Evolutionary conservation across 1,140 invertebrate genomes (phyloP), one percentile per base, ranked within the genome.

Genomic region (Heterodera carotae): DNA sequence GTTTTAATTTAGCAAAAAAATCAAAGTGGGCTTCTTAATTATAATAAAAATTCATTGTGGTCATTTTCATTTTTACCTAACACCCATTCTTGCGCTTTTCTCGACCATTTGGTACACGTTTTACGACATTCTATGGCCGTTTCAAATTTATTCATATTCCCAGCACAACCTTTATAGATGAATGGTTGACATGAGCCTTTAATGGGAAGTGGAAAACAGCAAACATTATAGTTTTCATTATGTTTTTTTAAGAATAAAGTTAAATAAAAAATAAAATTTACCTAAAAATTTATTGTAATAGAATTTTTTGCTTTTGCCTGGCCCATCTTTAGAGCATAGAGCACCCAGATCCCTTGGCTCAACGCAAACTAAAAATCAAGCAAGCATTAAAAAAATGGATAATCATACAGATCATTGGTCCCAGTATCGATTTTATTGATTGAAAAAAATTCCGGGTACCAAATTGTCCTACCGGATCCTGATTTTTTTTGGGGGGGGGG

Each of bases 101-200:
- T n/a, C 15, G 27, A 43, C 33, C 34, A 60, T 33, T 69, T 53
- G 25, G 66, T 43, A 67, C 82, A 83, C 22, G 77, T 29, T 22
- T 60, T 74, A n/a, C 73, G 36, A 27, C 81, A 84, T 62, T 72
- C 70, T 12, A 29, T 56, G 7, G 70, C 34, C n/a, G 75, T 56
- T 27, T 64, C 33, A 31, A 76, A 82, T 10, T 67, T 39, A 53
- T 82, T 82, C 12, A 48, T 34, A 66, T 82, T 82, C 15, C 80
- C 80, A 18, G 60, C 69, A 43, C 68, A 76, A 15, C 62, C 62
- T 56, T 69, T 66, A 33, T 75, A 76, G 12, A 76, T 69, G 39
- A 67, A 76, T 43, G 75, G 64, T 31, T 76, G 68, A n/a, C 62
- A 76, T 76, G 56, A 33, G 36, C 75, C 68, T 76, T 64, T 31